phyloP scores from a whole-genome alignment of 2,888 invertebrate species.

The Mongoloraphidia duomilia region DNA sequence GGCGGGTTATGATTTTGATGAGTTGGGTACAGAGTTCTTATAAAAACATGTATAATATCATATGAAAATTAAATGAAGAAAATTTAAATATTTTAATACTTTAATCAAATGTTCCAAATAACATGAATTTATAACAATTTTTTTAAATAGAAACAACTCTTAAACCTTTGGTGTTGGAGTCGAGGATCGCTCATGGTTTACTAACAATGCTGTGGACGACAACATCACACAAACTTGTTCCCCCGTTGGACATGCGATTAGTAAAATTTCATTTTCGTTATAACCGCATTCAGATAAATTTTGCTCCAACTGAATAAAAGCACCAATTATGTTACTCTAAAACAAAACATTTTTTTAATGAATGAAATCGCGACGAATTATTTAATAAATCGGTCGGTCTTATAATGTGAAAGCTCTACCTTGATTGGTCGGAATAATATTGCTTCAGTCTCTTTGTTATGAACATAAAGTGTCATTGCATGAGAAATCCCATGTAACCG shows the following conservation, averaged over 20 bases:
- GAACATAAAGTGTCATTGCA: slow-evolving; percentile 88
- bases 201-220: slow-evolving; percentile 60
- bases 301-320: slow-evolving; percentile 74
- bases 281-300: slow-evolving; percentile 60
- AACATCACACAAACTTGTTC: slow-evolving; percentile 86
- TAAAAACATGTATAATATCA: too few species aligned
- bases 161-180: not conserved
- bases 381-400: not conserved
- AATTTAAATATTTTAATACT: too few species aligned
- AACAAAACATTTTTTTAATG: slow-evolving; percentile 17
- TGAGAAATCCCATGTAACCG: slow-evolving; percentile 68
- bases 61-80: too few species aligned
- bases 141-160: too few species aligned
- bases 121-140: too few species aligned
- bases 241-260: slow-evolving; percentile 81
- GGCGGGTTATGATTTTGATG: too few species aligned
- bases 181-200: slow-evolving; percentile 17
- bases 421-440: slow-evolving; percentile 90
- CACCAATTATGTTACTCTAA: slow-evolving; percentile 76
- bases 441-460: slow-evolving; percentile 93
- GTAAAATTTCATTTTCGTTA: slow-evolving; percentile 61
- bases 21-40: too few species aligned
- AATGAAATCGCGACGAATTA: not conserved
- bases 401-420: slow-evolving; percentile 30
- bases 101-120: too few species aligned